Evolutionary conservation across 2,797 vertebrate genomes (phyloP), one percentile per base, ranked within the genome.

Genomic region (Rhadinocentrus ornatus): DNA sequence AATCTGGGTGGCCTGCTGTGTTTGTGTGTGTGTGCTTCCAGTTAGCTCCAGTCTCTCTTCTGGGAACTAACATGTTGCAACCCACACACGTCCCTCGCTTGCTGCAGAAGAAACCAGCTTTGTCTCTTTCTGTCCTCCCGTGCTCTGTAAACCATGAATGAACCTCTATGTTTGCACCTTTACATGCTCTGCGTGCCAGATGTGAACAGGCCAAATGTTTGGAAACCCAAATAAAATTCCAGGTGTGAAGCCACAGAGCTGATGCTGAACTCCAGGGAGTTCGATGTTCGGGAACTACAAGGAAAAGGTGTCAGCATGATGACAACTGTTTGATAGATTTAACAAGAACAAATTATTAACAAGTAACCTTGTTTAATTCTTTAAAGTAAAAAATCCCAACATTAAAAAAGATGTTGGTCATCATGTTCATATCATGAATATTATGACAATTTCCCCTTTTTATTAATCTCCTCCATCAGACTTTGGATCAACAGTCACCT

Each of bases 1-100:
- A 60, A 79, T 79, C 80, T 92, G 92, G 92, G 91, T 92, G 92
- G 91, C 81, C 91, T 31, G 20, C 57, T 22, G 41, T 0, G 1
- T 41, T 26, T 63, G 24, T 62, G 73, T 69, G 60, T 55, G 78
- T 63, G 82, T 65, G 73, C 77, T 92, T 93, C 89, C 90, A 88
- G 89, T 88, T 85, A 91, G 77, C 50, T 57, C 69, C 69, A 52
- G 75, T 77, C 75, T 78, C 78, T 86, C 82, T 89, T 90, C 90
- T 88, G 91, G 89, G 91, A 93, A 93, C 78, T 13, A 71, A 53
- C 79, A 71, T 66, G 78, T 80, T 66, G 66, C 81, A 87, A 66
- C 72, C 87, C 86, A 81, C 89, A 89, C 81, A 81, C 69, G 62
- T 86, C 85, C 84, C 84, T 37, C 26, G 50, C 69, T 66, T 66